A percentile compares a stretch with the other conserved stretches of the same genome.
phyloP scores from a whole-genome alignment of 2,113 vertebrate genomes.

The Globicephala melas region DNA sequence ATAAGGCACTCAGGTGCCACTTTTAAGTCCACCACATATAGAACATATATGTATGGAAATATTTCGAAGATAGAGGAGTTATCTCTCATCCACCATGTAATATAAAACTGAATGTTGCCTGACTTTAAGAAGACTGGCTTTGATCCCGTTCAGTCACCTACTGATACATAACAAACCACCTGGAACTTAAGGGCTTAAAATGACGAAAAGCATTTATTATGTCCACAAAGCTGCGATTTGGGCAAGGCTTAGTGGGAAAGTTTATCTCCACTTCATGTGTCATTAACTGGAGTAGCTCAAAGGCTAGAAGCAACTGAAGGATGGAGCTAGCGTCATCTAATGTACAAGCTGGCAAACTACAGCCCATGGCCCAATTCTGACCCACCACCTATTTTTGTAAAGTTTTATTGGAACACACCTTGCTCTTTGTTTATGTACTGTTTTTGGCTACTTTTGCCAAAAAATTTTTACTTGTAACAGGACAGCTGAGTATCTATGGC shows the following conservation, averaged over 20 bases:
- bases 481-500: neutral
- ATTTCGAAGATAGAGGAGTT: neutral
- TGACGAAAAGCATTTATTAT: neutral
- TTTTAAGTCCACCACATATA: neutral
- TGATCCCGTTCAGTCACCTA: neutral
- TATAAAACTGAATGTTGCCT: neutral
- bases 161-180: neutral
- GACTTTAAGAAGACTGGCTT: neutral
- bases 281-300: neutral
- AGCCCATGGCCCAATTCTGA: neutral
- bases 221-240: neutral
- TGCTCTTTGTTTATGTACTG: neutral
- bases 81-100: neutral
- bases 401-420: neutral
- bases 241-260: neutral
- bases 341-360: neutral
- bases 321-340: neutral
- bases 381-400: neutral
- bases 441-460: neutral
- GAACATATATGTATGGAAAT: neutral
- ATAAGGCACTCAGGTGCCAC: neutral
- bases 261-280: neutral
- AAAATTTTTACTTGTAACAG: neutral
- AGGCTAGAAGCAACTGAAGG: neutral
- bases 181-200: neutral